Percentiles rank a stretch among this genome's conserved stretches.
These are phyloP conservation scores for Thalassophryne amazonica DNA, from an alignment of 2,797 vertebrate species.

Conservation along the genomic window DNA sequence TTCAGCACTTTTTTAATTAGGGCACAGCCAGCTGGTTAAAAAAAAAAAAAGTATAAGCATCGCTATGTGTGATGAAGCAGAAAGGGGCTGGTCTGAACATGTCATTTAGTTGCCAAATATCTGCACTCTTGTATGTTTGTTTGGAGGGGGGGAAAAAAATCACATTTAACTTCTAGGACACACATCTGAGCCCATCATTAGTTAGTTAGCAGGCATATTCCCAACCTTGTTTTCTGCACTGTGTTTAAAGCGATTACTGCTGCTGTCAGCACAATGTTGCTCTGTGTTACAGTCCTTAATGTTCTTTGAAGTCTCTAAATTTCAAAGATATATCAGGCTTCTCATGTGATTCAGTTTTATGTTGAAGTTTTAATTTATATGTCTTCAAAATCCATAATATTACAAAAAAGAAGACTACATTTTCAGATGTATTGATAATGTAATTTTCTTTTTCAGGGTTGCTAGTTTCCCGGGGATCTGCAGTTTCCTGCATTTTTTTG, in stretches of 20 bases:
- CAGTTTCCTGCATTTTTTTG: no score
- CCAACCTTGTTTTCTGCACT: conserved; percentile 28
- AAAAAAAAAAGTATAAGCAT: conserved; percentile 31
- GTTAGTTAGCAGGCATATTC: conserved; percentile 61
- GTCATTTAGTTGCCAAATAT: conserved; percentile 51
- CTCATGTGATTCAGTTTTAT: conserved; percentile 28
- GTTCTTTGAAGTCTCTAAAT: conserved; percentile 4
- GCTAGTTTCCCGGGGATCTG: no score
- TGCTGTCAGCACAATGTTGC: conserved; percentile 46
- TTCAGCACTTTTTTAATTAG: conserved; percentile 65
- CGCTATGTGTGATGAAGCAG: conserved; percentile 15
- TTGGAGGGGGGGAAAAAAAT: conserved; percentile 34
- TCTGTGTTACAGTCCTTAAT: conserved; percentile 32
- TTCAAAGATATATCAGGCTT: conserved; percentile 17
- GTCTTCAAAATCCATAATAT: no score
- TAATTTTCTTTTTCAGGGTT: no score
- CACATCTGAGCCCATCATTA: conserved; percentile 63
- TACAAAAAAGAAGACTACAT: no score
- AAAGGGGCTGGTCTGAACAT: conserved; percentile 27
- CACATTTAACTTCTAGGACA: conserved; percentile 45
- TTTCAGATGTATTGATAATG: no score
- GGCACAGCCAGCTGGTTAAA: conserved; percentile 18
- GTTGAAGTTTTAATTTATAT: no score
- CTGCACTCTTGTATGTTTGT: conserved; percentile 38
- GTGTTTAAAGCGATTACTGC: conserved; percentile 53